Conservation (phyloP, 2,797 vertebrate genomes). For the Chaetodon trifasciatus region DNA sequence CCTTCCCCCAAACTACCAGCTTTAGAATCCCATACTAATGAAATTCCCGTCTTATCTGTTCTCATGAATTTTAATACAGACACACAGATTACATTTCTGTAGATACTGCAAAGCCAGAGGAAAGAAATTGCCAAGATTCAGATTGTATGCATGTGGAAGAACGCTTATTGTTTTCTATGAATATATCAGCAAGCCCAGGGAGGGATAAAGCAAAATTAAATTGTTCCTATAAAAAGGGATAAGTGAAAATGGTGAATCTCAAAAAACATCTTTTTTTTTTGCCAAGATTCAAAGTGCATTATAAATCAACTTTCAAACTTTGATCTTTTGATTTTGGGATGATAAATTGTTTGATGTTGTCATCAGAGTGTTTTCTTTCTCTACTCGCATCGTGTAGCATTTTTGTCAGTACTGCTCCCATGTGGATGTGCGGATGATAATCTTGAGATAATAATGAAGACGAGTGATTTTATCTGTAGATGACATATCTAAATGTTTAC, state of each 20-base stretch:
- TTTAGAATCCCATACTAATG: constrained; percentile 61
- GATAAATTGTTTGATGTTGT: constrained; percentile 46
- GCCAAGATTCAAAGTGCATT: constrained; percentile 33
- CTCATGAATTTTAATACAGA: constrained; percentile 84
- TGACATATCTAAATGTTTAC: not conserved
- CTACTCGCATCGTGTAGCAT: not conserved
- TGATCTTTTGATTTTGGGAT: constrained; percentile 41
- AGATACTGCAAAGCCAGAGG: constrained; percentile 72
- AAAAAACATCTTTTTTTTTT: constrained; percentile 53
- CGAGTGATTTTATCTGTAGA: not conserved
- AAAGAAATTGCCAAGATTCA: constrained; percentile 67
- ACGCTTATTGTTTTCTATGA: constrained; percentile 82
- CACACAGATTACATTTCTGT: constrained; percentile 77
- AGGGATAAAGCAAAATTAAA: constrained; percentile 65
- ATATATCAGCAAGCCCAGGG: constrained; percentile 73
- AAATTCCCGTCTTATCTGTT: constrained; percentile 70
- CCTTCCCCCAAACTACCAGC: constrained; percentile 49
- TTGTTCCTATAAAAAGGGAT: constrained; percentile 53
- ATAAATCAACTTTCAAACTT: constrained; percentile 49
- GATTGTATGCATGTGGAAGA: constrained; percentile 71
- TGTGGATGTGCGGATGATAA: not conserved
- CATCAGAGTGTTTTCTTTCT: constrained; percentile 16
- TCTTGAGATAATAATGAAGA: constrained; percentile 19
- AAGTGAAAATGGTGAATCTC: constrained; percentile 62
- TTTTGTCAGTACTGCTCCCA: not conserved